A percentile compares a stretch with the other conserved stretches of the same genome.
Conservation (phyloP, 2,888 invertebrate genomes). For the Hermaeophaga mercurialis region DNA sequence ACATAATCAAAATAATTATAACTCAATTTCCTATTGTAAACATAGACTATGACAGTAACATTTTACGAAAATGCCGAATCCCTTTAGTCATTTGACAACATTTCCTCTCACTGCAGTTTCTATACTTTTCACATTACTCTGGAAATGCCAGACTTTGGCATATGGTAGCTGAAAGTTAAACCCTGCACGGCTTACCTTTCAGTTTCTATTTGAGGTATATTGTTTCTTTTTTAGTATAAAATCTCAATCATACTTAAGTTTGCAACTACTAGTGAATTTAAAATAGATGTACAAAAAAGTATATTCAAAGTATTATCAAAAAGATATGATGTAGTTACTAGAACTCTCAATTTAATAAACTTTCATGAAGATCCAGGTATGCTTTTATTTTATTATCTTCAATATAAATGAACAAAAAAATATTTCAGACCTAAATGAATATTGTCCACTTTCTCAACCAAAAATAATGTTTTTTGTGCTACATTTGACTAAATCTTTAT, state of each 20-base stretch:
- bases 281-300: slow-evolving; percentile 58
- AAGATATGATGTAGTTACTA: slow-evolving; percentile 49
- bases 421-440: slow-evolving; percentile 50
- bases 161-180: no score
- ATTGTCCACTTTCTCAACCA: slow-evolving; percentile 59
- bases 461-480: slow-evolving; percentile 59
- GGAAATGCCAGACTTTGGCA: no score
- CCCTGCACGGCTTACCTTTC: no score
- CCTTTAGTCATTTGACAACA: no score
- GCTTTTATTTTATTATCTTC: slow-evolving; percentile 10
- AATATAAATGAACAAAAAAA: not conserved
- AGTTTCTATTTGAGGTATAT: no score
- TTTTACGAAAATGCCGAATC: no score
- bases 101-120: no score
- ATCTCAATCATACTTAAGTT: slow-evolving; percentile 55
- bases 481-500: slow-evolving; percentile 47
- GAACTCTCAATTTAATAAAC: slow-evolving; percentile 54
- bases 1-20: no score
- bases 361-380: slow-evolving; percentile 58
- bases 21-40: no score
- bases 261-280: slow-evolving; percentile 56
- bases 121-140: no score
- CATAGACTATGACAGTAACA: no score
- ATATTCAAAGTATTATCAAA: slow-evolving; percentile 54
- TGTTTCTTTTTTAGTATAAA: slow-evolving; percentile 38